A percentile compares a stretch with the other conserved stretches of the same genome.
Conservation (phyloP, 1,140 invertebrate genomes). For the Drosophila truncata region DNA sequence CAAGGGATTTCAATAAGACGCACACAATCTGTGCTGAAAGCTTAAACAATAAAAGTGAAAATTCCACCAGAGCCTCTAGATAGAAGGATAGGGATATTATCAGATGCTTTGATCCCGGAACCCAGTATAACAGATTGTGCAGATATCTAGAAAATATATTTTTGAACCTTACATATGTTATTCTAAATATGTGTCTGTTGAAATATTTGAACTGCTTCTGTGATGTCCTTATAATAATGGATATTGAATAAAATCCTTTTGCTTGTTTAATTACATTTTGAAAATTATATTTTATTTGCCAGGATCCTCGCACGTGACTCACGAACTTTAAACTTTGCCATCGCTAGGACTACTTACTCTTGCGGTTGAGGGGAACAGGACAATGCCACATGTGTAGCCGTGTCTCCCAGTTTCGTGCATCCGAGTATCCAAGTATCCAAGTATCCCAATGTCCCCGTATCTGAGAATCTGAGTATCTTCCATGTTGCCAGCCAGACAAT, state of each 20-base stretch:
- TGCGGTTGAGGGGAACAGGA: conserved; percentile 51
- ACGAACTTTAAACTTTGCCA: conserved; percentile 8
- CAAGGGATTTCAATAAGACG: conserved; percentile 80
- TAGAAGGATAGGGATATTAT: conserved; percentile 63
- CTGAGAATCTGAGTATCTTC: conserved; percentile 19
- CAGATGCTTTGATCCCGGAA: conserved; percentile 21
- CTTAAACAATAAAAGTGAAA: conserved; percentile 82
- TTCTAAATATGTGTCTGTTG: background rate
- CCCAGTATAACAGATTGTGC: background rate
- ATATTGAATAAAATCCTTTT: background rate
- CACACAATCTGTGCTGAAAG: conserved; percentile 78
- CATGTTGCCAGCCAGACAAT: conserved; percentile 61
- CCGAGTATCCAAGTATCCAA: conserved; percentile 2
- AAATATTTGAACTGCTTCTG: background rate
- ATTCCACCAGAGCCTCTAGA: conserved; percentile 56
- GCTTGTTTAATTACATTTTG: background rate
- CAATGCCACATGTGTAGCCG: conserved; percentile 57
- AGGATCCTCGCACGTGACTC: background rate
- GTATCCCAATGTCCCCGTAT: background rate
- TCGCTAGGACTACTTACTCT: conserved; percentile 29
- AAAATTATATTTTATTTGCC: background rate
- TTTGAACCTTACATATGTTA: too few species aligned
- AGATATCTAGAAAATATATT: background rate
- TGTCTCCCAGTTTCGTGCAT: conserved; percentile 18
- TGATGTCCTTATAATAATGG: background rate